Percentiles rank a stretch among this genome's conserved stretches.
Conservation (phyloP, 2,888 invertebrate genomes). For the Platerodrilus igneus region DNA sequence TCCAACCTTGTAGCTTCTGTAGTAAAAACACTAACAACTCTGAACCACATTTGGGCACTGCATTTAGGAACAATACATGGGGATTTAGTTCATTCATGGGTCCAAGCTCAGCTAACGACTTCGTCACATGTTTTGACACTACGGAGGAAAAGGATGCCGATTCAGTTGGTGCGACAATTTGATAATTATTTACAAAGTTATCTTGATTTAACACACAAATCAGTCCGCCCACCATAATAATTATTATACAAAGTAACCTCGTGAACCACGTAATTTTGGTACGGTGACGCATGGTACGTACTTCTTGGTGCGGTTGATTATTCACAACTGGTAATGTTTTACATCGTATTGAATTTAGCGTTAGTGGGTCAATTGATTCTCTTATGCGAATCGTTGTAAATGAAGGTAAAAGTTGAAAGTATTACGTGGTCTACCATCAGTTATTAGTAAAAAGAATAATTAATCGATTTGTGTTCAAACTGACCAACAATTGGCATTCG, state of each 20-base stretch:
- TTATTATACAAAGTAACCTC: conserved; percentile 26
- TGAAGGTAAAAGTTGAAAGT: too few species aligned
- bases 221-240: conserved; percentile 26
- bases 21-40: conserved; percentile 57
- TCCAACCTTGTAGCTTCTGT: conserved; percentile 55
- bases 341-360: too few species aligned
- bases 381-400: too few species aligned
- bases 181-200: too few species aligned
- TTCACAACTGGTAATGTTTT: conserved; percentile 11
- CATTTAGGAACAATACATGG: conserved; percentile 56
- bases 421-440: too few species aligned
- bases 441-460: too few species aligned
- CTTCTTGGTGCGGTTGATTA: conserved; percentile 6
- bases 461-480: too few species aligned
- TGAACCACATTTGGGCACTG: conserved; percentile 57
- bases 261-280: conserved; percentile 26
- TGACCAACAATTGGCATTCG: too few species aligned
- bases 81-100: conserved; percentile 49
- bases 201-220: conserved; percentile 25
- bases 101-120: conserved; percentile 51
- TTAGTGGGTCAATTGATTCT: too few species aligned
- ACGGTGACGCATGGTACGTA: conserved; percentile 21
- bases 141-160: conserved; percentile 18
- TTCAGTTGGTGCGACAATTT: conserved; percentile 14
- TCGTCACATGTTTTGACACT: conserved; percentile 46